Base-by-base conservation (phyloP, 2,797 vertebrate species). In the Potorous gilbertii region DNA sequence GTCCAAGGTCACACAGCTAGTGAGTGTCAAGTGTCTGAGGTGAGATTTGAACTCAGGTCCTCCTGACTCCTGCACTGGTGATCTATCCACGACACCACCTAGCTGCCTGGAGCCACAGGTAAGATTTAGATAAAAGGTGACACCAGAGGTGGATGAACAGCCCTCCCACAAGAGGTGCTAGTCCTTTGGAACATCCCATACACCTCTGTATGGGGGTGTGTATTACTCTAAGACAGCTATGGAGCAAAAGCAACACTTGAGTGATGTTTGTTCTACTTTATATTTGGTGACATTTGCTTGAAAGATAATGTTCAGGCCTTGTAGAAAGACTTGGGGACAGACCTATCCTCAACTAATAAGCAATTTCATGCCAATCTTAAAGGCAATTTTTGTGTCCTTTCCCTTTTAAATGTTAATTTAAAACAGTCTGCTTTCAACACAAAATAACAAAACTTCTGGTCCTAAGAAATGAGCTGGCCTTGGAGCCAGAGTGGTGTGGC, bases 211-310 rank as follows among this genome's bases (percentile, higher is more conserved):
- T 31, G 9, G 59, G 29, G 31, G 11, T 62, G 4, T 62, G 31
- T 31, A 40, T 40, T 40, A 74, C 18, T 81, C 5, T 74, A 97
- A 92, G 81, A 96, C 90, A 96, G 96, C 94, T 96, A 90, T 92
- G 56, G 29, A 97, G 96, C 93, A 97, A 96, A 97, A 93, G 90
- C 92, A 96, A 91, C 94, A 95, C 95, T 97, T 96, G 55, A 95
- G 54, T 95, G 90, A 90, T 96, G 34, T 95, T 90, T 95, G 81
- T 93, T 97, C 56, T 91, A 55, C 93, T 96, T 97, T 95, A 93
- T 92, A 97, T 18, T 74, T 74, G 40, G 91, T 46, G 21, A 24
- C 46, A 46, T 81, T 81, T 46, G 95, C 95, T 92, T 94, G 96
- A 93, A 97, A 94, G 89, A 98, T 29, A 92, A 89, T 89, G 55